phyloP scores from a whole-genome alignment of 1,140 invertebrate genomes.

The Diprion similis region DNA sequence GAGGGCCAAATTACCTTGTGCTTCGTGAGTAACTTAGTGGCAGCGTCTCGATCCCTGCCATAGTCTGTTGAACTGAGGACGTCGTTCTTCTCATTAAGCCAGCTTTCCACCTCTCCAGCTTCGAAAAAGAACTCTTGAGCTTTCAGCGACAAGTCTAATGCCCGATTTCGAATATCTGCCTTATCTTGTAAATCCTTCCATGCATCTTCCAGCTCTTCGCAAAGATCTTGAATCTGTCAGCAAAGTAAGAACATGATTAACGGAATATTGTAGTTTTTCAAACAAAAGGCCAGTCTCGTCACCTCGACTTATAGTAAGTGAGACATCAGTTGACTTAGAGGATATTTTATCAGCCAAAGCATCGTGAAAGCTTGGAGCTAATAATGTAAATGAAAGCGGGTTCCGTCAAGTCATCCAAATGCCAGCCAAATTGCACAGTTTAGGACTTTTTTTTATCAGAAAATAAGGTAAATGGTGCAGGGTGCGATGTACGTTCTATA shows the following conservation, averaged over 20 bases:
- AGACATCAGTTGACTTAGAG: too few relatives aligned
- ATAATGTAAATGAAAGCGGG: too few relatives aligned
- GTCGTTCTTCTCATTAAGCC: constrained; percentile 88
- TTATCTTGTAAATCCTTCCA: constrained; percentile 77
- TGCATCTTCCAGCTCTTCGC: constrained; percentile 67
- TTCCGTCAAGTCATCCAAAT: too few relatives aligned
- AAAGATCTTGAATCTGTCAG: constrained; percentile 69
- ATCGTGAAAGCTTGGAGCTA: too few relatives aligned
- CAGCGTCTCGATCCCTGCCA: constrained; percentile 86
- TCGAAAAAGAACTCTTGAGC: constrained; percentile 92
- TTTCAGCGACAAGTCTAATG: constrained; percentile 84
- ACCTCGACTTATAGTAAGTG: too few relatives aligned
- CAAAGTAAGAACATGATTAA: constrained; percentile 11
- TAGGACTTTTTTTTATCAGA: too few relatives aligned
- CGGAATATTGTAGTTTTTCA: neutral
- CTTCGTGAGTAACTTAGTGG: constrained; percentile 89
- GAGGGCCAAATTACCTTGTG: constrained; percentile 74
- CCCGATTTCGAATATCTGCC: constrained; percentile 74
- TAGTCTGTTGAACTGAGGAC: constrained; percentile 83
- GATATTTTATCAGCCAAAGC: too few relatives aligned
- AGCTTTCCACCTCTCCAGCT: constrained; percentile 90
- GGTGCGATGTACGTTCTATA: too few relatives aligned
- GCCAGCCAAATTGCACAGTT: too few relatives aligned
- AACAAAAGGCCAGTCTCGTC: too few relatives aligned
- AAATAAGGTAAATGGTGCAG: too few relatives aligned